Percentiles rank a stretch among this genome's conserved stretches.
These are phyloP conservation scores for Pseudotriccus pelzelni DNA, from an alignment of 2,797 vertebrate genomes.

Conservation along the genomic window DNA sequence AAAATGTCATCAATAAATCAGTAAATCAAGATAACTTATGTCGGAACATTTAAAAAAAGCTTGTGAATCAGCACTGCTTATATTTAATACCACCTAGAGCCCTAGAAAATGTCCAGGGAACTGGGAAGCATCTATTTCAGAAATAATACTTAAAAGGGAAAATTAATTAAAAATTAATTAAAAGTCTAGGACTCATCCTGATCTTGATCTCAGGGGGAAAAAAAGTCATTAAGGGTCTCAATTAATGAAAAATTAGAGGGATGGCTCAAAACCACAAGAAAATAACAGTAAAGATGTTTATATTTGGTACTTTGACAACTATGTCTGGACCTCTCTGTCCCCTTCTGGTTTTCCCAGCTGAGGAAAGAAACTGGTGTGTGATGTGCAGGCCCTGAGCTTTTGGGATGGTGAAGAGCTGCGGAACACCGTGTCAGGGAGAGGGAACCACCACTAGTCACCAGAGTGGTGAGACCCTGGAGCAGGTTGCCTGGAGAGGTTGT, in stretches of 20 bases:
- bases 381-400: background rate
- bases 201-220: background rate
- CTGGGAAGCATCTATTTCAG: background rate
- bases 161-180: too few species aligned
- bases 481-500: fast-evolving
- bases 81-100: background rate
- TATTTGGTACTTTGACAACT: background rate
- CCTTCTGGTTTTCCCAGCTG: background rate
- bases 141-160: background rate
- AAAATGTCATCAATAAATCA: background rate
- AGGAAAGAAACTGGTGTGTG: background rate
- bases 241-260: background rate
- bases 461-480: background rate
- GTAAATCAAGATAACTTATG: background rate
- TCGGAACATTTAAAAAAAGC: background rate
- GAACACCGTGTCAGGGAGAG: background rate
- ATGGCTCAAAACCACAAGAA: background rate
- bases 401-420: background rate
- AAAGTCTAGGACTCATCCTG: background rate
- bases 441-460: background rate
- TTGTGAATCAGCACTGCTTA: background rate
- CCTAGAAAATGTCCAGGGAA: background rate
- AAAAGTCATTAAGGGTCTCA: background rate
- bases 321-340: background rate
- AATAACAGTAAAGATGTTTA: too few species aligned